Base-by-base conservation (phyloP, 2,113 vertebrate species). In the Condylura cristata region DNA sequence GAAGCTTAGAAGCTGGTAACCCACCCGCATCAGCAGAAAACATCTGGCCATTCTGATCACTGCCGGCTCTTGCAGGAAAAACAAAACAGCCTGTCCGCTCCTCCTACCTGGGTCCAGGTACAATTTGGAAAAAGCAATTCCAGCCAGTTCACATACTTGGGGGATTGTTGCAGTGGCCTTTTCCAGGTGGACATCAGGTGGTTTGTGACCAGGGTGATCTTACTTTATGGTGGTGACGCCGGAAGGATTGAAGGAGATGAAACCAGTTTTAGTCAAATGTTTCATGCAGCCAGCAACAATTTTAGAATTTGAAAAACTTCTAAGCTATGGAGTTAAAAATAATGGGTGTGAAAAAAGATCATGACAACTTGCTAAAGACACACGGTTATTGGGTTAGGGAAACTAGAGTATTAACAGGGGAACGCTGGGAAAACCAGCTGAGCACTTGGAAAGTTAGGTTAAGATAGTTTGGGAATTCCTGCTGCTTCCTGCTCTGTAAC, bases 301-400 rank as follows among this genome's bases (percentile, higher is more conserved):
- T 75, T 91, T 60, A 94, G 44, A 85, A 81, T 90, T 87, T 76
- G 44, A 53, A 87, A 17, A 74, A 46, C 41, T 74, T 74, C 41
- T 74, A 17, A 74, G 46, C 46, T 74, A 37, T 46, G 41, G 8
- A 78, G 46, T 58, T 85, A 72, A 89, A 44, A 32, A 39, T 41
- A 58, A 58, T 17, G 44, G 32, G 88, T 28, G 89, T 37, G 63
- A 78, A 68, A 71, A 70, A 92, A 56, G 61, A 60, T 74, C 11
- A 16, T 37, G n/a, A 53, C 60, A 37, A 2, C 9, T 89, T 78
- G 30, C 41, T 12, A 65, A 74, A 26, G 51, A 53, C 68, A n/a
- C 41, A 34, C 56, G 68, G 39, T 80, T 41, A 39, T 10, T 28
- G 41, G 60, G 28, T 34, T 4, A 14, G 81, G 81, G 11, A 91